Evolutionary conservation across 2,888 invertebrate species (phyloP), one percentile per base, ranked within the genome.

Genomic region (Clepsis dumicolana): DNA sequence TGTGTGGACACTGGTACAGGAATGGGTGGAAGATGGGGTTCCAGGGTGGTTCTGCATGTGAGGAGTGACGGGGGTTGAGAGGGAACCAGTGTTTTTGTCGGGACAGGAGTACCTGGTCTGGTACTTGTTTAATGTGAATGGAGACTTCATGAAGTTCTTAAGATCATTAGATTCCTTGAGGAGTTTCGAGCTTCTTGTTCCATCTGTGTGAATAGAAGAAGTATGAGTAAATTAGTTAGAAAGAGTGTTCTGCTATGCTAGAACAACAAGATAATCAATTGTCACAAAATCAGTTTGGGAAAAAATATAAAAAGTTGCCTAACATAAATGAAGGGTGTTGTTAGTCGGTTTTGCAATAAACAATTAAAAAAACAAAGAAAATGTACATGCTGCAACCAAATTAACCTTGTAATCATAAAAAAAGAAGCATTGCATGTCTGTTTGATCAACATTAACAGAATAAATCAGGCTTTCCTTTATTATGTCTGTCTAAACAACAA

Each of bases 81-180:
- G 54, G 0, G 90, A 91, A 4, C 89, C 87, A 0, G 83, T 77
- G 70, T 84, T 87, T 83, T 80, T 88, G 4, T 89, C 90, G 0
- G 86, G 79, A 41, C 84, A 83, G 0, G 87, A 84, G 66, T 88
- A 87, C 32, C 88, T 79, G 1, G 88, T 89, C 71, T 91, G 91
- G 74, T 90, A 93, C 74, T 93, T 93, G 41, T 88, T 90, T n/a
- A 94, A 77, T 14, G 92, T 92, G 65, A 93, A 91, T 0, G 94
- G 93, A 1, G 94, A 93, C 70, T 92, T 93, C 29, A 94, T 90
- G 63, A 94, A 93, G 72, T 89, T 91, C 75, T 93, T 93, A 70
- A 92, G 76, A 73, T 90, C 90, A 64, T 87, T 80, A 44, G 75
- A 83, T 71, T 91, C 90, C 71, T 84, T 87, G 1, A 90, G 78